Evolutionary conservation across 2,113 vertebrate genomes (phyloP), one percentile per base, ranked within the genome.

Genomic region (Elephantulus edwardii): DNA sequence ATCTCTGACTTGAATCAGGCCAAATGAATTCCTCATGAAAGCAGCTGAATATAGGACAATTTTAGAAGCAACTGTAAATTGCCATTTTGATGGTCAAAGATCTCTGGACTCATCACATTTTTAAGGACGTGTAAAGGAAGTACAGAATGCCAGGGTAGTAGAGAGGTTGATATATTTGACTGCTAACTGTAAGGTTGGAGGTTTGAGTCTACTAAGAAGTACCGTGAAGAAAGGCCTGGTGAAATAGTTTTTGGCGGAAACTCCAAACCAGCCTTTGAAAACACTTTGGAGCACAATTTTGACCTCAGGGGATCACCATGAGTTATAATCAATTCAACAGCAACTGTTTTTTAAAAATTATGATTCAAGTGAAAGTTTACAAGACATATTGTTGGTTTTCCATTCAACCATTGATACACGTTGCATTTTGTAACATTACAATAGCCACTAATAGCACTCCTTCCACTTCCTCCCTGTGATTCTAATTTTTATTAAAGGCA

Each of bases 21-120:
- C 42, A 68, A 22, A 70, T 48, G 28, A 87, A 44, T 76, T 77
- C 20, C 33, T 35, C 20, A 77, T 71, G 83, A 92, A 77, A 91
- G 46, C 46, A 71, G 33, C 60, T 92, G 50, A 81, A 74, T 30
- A 46, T 28, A 91, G 89, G 58, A 50, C 28, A 35, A 62, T 90
- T 86, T 88, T 20, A 40, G 58, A 86, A 87, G 86, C 24, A 91
- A 89, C 66, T 24, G 58, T 83, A 46, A 95, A 52, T 10, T 83
- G n/a, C 42, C 26, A n/a, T 86, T 89, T 78, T 85, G 60, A 85
- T 87, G 35, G 64, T 6, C 56, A 24, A 58, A 38, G 33, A 60
- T 77, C 17, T 28, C 62, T 89, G 26, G 44, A 17, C 4, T 89
- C 42, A 60, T 30, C 35, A 58, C 22, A 58, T 28, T 58, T 26